A percentile compares a stretch with the other conserved stretches of the same genome.
These are phyloP conservation scores for Coreius guichenoti DNA, from an alignment of 2,797 vertebrate species.

Conservation along the genomic window DNA sequence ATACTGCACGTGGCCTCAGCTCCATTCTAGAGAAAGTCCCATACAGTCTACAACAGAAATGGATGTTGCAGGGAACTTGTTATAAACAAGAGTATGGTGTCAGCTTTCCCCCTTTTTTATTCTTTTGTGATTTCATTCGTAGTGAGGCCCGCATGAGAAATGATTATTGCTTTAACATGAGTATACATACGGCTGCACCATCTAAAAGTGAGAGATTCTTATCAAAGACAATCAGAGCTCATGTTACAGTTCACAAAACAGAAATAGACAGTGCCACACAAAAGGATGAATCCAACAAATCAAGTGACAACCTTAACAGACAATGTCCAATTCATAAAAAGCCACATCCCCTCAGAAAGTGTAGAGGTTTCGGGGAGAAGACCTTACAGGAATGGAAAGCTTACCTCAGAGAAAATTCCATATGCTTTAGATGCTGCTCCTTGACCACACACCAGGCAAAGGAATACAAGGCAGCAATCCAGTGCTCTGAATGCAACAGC, in stretches of 20 bases:
- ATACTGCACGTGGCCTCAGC: not conserved
- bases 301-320: not conserved
- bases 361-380: not conserved
- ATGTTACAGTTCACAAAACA: slow-evolving; percentile 9
- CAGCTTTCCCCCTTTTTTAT: not conserved
- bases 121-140: not conserved
- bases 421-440: slow-evolving; percentile 16
- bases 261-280: not conserved
- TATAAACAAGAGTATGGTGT: slow-evolving; percentile 4
- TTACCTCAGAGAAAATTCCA: not conserved
- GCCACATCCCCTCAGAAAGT: not conserved
- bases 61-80: not conserved
- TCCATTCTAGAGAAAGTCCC: slow-evolving; percentile 14
- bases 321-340: not conserved
- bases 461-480: not conserved
- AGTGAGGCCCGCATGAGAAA: not conserved
- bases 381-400: not conserved
- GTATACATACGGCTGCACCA: not conserved
- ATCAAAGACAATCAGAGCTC: not conserved
- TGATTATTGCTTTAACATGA: not conserved
- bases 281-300: not conserved
- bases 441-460: not conserved
- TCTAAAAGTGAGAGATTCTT: not conserved
- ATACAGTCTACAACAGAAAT: not conserved
- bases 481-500: slow-evolving; percentile 12